Conservation (phyloP, 2,797 vertebrate species). For the Gobionotothen gibberifrons region DNA sequence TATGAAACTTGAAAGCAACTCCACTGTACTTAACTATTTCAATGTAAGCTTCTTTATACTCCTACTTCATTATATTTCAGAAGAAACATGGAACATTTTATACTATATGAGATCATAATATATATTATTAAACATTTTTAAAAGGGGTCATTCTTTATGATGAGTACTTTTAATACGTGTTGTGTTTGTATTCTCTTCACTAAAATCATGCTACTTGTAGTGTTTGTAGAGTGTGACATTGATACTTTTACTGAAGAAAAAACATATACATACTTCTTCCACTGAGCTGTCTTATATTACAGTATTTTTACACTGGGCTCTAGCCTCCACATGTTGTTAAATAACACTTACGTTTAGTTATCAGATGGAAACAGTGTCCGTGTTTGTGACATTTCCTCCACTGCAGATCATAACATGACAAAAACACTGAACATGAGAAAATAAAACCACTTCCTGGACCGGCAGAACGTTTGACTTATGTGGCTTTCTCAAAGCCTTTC, state of each 20-base stretch:
- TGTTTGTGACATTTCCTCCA: slow-evolving; percentile 7
- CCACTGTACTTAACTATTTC: no score
- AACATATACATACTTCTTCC: neutral
- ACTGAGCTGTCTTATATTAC: neutral
- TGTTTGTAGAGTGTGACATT: neutral
- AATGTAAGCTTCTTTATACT: no score
- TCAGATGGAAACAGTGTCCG: slow-evolving; percentile 13
- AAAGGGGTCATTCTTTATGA: no score
- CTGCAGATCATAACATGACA: neutral
- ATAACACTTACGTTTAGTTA: neutral
- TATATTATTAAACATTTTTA: no score
- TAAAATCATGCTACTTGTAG: neutral
- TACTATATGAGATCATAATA: no score
- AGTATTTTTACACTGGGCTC: accelerated
- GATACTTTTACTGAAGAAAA: neutral
- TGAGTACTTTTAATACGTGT: neutral
- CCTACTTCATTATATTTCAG: no score
- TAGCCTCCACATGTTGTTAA: neutral
- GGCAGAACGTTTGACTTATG: neutral
- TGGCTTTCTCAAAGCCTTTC: neutral
- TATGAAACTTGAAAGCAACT: no score
- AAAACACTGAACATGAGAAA: neutral
- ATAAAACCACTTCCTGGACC: slow-evolving; percentile 55
- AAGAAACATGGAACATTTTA: no score
- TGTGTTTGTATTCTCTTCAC: neutral